Conservation (phyloP, 2,113 vertebrate species). For the Macheiramphus alcinus region DNA sequence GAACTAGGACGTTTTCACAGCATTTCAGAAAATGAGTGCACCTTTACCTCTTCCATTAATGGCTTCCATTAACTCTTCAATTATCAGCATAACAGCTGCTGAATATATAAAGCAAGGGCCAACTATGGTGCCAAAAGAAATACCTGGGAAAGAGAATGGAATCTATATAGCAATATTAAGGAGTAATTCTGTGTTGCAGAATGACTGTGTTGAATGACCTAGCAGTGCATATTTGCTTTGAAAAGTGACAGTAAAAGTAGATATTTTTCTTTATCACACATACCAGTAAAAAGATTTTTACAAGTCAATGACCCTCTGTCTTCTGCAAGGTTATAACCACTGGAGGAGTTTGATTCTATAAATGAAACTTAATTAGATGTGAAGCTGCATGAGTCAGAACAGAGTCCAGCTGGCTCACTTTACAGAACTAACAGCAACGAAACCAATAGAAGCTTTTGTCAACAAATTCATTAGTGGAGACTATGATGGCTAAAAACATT, state of each 20-base stretch:
- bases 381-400: conserved; percentile 10
- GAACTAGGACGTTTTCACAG: background rate
- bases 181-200: background rate
- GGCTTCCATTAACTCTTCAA: background rate
- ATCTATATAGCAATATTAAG: background rate
- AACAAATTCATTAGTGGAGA: background rate
- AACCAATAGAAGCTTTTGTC: background rate
- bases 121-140: background rate
- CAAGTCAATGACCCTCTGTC: background rate
- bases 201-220: background rate
- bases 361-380: conserved; percentile 25
- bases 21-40: background rate
- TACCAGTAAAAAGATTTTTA: background rate
- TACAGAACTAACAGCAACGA: background rate
- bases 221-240: background rate
- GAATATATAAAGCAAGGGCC: background rate
- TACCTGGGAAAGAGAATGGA: background rate
- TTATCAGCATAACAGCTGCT: background rate
- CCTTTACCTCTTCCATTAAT: background rate
- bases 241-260: background rate
- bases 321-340: background rate
- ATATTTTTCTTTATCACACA: background rate
- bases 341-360: conserved; percentile 9
- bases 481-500: background rate
- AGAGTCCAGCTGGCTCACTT: conserved; percentile 19